Evolutionary conservation across 2,113 vertebrate genomes (phyloP).

Genomic region (Saguinus imperator): DNA sequence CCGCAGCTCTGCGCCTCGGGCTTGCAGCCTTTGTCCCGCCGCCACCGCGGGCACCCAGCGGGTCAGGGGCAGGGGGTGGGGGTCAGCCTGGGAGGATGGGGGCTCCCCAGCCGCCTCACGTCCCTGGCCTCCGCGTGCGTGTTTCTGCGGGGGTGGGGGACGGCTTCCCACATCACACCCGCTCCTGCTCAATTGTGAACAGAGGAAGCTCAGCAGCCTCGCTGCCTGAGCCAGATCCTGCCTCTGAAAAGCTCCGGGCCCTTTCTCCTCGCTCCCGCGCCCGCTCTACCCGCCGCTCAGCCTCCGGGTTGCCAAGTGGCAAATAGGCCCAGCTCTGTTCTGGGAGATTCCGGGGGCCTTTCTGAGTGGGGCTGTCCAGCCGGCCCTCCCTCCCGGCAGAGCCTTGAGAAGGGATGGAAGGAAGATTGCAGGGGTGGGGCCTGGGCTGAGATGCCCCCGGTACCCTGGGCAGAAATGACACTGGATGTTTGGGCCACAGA

Average conservation of each 20-base stretch:
- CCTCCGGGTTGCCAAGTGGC: conserved; percentile 59
- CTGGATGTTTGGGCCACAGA: not conserved
- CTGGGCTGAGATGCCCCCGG: not conserved
- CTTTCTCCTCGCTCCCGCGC: not conserved
- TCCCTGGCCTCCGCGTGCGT: not conserved
- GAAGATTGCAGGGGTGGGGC: not conserved
- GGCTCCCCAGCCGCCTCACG: not conserved
- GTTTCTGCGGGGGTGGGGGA: not conserved
- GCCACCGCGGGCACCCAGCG: not conserved
- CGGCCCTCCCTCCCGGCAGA: not conserved
- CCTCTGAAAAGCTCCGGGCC: conserved; percentile 44
- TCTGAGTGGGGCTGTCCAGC: not conserved
- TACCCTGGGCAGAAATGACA: not conserved
- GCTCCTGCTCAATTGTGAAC: not conserved
- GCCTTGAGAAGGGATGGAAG: not conserved
- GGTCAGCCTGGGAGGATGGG: not conserved
- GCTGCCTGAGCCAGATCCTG: conserved; percentile 33
- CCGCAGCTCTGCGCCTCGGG: not conserved
- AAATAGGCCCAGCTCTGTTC: conserved; percentile 66
- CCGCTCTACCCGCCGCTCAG: not conserved
- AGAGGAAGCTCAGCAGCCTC: conserved; percentile 20
- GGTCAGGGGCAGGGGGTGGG: conserved; percentile 7
- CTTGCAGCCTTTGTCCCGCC: conserved; percentile 24
- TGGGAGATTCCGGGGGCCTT: not conserved
- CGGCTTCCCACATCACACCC: not conserved